Percentiles rank a stretch among this genome's conserved stretches.
These are phyloP conservation scores for Tetramorium simillimum DNA, from an alignment of 1,140 invertebrate species.

Conservation along the genomic window DNA sequence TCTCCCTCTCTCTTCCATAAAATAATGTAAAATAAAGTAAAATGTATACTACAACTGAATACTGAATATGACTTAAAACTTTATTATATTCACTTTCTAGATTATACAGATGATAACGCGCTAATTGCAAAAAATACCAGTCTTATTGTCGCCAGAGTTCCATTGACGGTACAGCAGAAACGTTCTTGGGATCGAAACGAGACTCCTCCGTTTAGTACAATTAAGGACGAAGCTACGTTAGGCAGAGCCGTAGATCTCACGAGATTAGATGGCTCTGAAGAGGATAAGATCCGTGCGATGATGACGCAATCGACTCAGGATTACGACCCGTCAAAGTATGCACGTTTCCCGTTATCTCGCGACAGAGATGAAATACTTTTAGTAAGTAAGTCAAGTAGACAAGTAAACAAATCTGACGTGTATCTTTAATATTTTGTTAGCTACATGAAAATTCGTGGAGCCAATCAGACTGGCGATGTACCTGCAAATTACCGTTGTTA, in stretches of 20 bases:
- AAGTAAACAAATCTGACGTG: neutral
- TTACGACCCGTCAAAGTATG: slow-evolving; percentile 98
- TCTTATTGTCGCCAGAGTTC: slow-evolving; percentile 97
- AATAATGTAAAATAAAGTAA: no score
- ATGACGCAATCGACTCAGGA: slow-evolving; percentile 98
- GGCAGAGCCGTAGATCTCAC: slow-evolving; percentile 93
- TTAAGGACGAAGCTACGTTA: slow-evolving; percentile 86
- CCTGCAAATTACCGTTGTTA: slow-evolving; percentile 96
- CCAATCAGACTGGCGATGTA: slow-evolving; percentile 94
- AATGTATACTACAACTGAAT: no score
- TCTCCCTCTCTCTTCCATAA: no score
- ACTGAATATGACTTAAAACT: neutral
- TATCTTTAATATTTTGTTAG: slow-evolving; percentile 83
- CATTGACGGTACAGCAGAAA: slow-evolving; percentile 91
- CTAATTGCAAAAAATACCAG: slow-evolving; percentile 99
- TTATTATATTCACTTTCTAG: slow-evolving; percentile 84
- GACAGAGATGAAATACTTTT: neutral
- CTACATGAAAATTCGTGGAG: slow-evolving; percentile 94
- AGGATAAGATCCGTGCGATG: slow-evolving; percentile 99
- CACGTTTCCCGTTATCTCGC: neutral
- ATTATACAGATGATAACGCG: slow-evolving; percentile 95
- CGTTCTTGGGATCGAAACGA: slow-evolving; percentile 89
- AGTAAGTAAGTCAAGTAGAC: no score
- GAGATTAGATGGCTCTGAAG: slow-evolving; percentile 96
- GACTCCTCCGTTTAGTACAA: slow-evolving; percentile 83